These are phyloP conservation scores for Carlito syrichta DNA, from an alignment of 2,113 vertebrate species.

Conservation along the genomic window DNA sequence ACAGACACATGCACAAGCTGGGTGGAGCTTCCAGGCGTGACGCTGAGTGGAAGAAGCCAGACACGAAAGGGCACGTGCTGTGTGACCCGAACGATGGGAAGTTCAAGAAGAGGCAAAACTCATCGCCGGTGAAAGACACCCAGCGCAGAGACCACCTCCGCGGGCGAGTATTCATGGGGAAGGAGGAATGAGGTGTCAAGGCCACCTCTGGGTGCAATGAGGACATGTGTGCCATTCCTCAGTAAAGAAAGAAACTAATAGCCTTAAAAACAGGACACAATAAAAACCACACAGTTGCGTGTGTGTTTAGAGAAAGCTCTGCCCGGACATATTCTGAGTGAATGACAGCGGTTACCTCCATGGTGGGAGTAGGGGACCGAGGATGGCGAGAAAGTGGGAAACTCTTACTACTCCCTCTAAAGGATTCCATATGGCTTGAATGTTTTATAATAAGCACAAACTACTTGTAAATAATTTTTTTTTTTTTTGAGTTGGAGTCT, in stretches of 20 bases:
- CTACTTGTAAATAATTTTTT: background rate
- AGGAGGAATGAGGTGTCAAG: background rate
- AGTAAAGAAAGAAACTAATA: background rate
- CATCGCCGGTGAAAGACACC: background rate
- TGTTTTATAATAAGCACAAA: background rate
- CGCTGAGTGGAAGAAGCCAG: background rate
- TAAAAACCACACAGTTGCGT: background rate
- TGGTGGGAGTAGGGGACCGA: background rate
- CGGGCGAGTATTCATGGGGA: background rate
- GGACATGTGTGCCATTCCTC: background rate
- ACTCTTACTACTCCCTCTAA: background rate
- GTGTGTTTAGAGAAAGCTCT: background rate
- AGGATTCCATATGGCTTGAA: background rate
- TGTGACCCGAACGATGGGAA: background rate
- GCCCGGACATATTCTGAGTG: background rate
- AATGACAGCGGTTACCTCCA: background rate
- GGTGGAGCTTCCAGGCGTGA: background rate
- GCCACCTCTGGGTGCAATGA: background rate
- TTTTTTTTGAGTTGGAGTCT: too few relatives aligned
- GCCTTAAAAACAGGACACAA: background rate
- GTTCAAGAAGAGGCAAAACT: background rate
- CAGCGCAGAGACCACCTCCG: rapidly evolving
- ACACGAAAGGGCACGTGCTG: background rate
- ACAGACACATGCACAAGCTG: too few relatives aligned
- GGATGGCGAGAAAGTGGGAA: background rate